A percentile compares a stretch with the other conserved stretches of the same genome.
Conservation (phyloP, 2,797 vertebrate genomes). For the Holocentrus rufus region DNA sequence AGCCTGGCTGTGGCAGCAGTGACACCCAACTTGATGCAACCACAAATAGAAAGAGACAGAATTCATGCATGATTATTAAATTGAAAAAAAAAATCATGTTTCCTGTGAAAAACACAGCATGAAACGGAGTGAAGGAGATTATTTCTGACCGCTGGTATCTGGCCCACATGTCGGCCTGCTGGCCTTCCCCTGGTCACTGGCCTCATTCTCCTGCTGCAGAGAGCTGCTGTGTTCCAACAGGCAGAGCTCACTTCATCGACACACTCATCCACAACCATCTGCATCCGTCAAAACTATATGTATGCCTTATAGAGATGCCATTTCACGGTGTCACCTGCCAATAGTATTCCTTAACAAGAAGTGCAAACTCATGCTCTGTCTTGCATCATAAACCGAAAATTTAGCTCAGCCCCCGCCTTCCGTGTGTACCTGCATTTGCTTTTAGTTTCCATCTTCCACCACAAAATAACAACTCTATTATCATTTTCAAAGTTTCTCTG, state of each 20-base stretch:
- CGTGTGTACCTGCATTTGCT: background rate
- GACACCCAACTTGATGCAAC: slow-evolving; percentile 29
- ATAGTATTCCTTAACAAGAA: background rate
- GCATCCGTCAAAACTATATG: slow-evolving; percentile 34
- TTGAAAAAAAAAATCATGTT: too few relatives aligned
- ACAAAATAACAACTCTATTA: background rate
- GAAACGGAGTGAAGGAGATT: slow-evolving; percentile 25
- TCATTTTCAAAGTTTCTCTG: background rate
- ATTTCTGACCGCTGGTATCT: slow-evolving; percentile 51
- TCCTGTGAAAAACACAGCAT: slow-evolving; percentile 2
- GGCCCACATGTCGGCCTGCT: slow-evolving; percentile 56
- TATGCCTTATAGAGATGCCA: slow-evolving; percentile 15
- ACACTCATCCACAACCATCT: slow-evolving; percentile 40
- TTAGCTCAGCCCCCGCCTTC: background rate
- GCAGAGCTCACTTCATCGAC: slow-evolving; percentile 39
- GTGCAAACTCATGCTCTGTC: background rate
- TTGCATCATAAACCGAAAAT: background rate
- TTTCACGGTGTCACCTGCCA: background rate
- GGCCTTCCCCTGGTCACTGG: slow-evolving; percentile 76
- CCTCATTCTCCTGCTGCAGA: slow-evolving; percentile 76
- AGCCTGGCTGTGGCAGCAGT: slow-evolving; percentile 21
- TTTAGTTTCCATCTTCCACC: background rate
- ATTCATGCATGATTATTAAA: background rate
- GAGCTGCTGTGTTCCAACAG: slow-evolving; percentile 45
- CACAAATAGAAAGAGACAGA: slow-evolving; percentile 6